Conservation (phyloP, 2,888 invertebrate species). For the Limenitis camilla region DNA sequence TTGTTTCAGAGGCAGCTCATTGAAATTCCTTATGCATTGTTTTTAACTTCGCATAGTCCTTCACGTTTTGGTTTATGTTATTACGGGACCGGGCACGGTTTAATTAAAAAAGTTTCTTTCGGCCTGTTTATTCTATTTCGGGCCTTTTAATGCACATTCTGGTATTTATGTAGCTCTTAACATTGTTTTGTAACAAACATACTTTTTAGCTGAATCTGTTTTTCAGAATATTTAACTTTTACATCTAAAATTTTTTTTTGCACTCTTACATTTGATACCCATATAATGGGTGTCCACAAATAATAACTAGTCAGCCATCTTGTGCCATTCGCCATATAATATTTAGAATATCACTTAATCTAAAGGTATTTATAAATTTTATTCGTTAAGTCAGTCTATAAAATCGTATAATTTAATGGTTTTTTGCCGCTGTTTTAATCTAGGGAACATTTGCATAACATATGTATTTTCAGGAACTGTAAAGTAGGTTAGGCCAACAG, state of each 20-base stretch:
- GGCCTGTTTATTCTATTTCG: constrained; percentile 5
- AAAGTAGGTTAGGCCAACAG: constrained; percentile 25
- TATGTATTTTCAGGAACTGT: constrained; percentile 21
- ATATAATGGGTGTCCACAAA: too few species aligned
- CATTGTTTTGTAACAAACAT: not conserved
- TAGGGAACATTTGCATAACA: constrained; percentile 25
- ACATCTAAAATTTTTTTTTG: too few species aligned
- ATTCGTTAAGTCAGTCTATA: not conserved
- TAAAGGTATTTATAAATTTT: too few species aligned
- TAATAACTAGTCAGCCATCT: too few species aligned
- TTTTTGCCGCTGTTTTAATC: not conserved
- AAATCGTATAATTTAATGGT: not conserved
- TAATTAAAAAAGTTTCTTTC: constrained; percentile 28
- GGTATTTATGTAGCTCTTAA: not conserved
- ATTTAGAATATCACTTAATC: too few species aligned
- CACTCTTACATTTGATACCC: too few species aligned
- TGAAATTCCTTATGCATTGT: constrained; percentile 44
- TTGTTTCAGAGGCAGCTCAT: constrained; percentile 29
- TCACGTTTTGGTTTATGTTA: constrained; percentile 19
- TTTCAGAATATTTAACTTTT: too few species aligned
- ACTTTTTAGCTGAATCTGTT: too few species aligned
- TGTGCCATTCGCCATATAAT: too few species aligned
- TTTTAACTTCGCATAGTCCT: constrained; percentile 26
- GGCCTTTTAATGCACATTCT: constrained; percentile 4
- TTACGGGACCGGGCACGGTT: constrained; percentile 34